These are phyloP conservation scores for Antrozous pallidus DNA, from an alignment of 2,797 vertebrate species.

Conservation along the genomic window DNA sequence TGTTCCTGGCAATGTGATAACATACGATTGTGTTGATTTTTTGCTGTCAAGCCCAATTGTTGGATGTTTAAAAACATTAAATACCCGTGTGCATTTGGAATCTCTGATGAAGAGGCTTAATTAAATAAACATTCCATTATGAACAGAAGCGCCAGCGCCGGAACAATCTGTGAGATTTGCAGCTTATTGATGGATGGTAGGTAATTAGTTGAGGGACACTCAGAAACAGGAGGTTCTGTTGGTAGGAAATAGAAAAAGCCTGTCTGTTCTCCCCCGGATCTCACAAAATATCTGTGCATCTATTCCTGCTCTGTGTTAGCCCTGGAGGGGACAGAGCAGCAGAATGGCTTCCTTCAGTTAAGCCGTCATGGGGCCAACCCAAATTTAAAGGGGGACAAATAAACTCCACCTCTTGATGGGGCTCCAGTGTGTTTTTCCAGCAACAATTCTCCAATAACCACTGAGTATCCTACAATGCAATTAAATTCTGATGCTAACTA, in stretches of 20 bases:
- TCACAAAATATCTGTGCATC: neutral
- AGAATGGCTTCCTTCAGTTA: neutral
- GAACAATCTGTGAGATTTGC: neutral
- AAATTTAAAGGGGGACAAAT: neutral
- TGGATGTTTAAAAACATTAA: slow-evolving; percentile 52
- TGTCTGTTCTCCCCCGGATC: neutral
- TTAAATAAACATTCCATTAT: slow-evolving; percentile 55
- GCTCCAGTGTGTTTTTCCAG: neutral
- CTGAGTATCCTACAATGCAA: neutral
- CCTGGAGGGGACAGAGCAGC: neutral
- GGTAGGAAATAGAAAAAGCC: neutral
- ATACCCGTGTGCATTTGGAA: neutral
- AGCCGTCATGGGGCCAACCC: neutral
- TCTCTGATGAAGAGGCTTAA: slow-evolving; percentile 51
- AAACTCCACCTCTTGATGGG: neutral
- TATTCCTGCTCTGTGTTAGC: neutral
- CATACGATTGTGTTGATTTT: slow-evolving; percentile 14
- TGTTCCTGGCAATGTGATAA: slow-evolving; percentile 26
- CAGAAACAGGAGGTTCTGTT: neutral
- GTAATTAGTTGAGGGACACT: neutral
- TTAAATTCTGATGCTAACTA: neutral
- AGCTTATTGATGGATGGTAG: neutral
- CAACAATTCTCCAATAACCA: neutral
- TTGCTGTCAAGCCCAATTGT: slow-evolving; percentile 52
- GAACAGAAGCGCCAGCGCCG: neutral